These are phyloP conservation scores for Drosophila diplacantha DNA, from an alignment of 2,888 invertebrate genomes.

Conservation along the genomic window DNA sequence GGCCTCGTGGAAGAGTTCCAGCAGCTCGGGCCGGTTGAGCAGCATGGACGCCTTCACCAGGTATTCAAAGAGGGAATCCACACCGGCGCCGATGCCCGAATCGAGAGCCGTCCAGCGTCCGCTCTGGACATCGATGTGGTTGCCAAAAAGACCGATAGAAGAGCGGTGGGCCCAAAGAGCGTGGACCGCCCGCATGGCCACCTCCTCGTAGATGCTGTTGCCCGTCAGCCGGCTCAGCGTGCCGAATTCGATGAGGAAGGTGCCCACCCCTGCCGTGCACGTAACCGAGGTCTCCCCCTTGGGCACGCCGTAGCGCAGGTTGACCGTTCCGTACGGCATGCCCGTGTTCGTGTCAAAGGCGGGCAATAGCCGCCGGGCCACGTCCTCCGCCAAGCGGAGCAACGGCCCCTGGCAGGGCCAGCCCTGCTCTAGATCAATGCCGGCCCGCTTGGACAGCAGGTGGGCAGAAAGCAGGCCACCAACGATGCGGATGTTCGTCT, in stretches of 20 bases:
- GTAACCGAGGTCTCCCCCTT: conserved; percentile 96
- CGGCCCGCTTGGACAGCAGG: conserved; percentile 90
- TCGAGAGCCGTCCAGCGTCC: conserved; percentile 99
- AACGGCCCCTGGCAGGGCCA: conserved; percentile 99
- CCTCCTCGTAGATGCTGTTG: conserved; percentile 95
- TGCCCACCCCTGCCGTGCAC: conserved; percentile 98
- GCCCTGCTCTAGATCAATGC: conserved; percentile 89
- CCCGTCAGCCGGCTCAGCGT: conserved; percentile 95
- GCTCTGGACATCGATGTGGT: conserved; percentile 96
- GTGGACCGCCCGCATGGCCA: conserved; percentile 93
- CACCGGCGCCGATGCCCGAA: conserved; percentile 97
- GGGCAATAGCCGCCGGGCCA: conserved; percentile 92
- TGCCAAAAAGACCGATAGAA: conserved; percentile 92
- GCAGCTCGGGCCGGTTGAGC: conserved; percentile 91
- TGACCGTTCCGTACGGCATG: conserved; percentile 99
- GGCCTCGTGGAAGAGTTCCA: conserved; percentile 93
- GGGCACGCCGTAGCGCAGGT: conserved; percentile 93
- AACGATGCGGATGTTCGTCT: conserved; percentile 96
- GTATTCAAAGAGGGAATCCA: conserved; percentile 99
- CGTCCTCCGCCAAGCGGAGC: conserved; percentile 94
- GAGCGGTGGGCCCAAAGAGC: conserved; percentile 92
- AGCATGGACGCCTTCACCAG: conserved; percentile 96
- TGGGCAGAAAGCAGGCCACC: conserved; percentile 98
- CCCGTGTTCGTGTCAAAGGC: conserved; percentile 94
- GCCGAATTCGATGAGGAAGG: conserved; percentile 97